A percentile compares a stretch with the other conserved stretches of the same genome.
Evolutionary conservation across 2,113 vertebrate species (phyloP).

Genomic region (Periophthalmodon schlosseri): DNA sequence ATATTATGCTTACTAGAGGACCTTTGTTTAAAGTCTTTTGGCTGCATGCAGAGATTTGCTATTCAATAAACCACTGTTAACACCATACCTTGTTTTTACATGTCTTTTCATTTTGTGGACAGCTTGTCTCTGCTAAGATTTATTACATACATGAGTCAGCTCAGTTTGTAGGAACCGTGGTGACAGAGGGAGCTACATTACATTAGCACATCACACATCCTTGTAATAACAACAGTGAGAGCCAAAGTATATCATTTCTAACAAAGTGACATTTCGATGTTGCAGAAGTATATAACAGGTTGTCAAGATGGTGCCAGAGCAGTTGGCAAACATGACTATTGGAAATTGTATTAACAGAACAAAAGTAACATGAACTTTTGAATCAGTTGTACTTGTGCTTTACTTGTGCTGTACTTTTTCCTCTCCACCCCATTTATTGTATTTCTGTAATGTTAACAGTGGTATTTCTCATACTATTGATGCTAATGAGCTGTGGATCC

Average conservation of each 20-base stretch:
- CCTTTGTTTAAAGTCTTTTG: neutral
- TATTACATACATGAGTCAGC: neutral
- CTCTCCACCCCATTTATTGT: neutral
- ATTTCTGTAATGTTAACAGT: neutral
- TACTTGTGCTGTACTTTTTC: no score
- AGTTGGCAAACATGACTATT: conserved; percentile 4
- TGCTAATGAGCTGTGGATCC: no score
- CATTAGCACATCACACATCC: conserved; percentile 9
- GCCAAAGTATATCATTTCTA: neutral
- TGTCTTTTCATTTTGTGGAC: neutral
- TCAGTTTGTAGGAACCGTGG: neutral
- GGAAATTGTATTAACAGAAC: neutral
- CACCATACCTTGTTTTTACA: neutral
- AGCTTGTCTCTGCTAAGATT: conserved; percentile 1
- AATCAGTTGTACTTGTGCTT: neutral
- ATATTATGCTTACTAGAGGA: neutral
- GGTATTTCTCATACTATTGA: no score
- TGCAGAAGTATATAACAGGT: conserved; percentile 2
- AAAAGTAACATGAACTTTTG: neutral
- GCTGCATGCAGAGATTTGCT: neutral
- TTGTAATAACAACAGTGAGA: neutral
- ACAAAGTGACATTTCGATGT: neutral
- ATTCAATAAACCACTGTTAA: neutral
- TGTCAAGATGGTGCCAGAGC: conserved; percentile 11
- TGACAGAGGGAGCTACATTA: neutral